Evolutionary conservation across 2,113 vertebrate species (phyloP).

Genomic region (Nipponia nippon): DNA sequence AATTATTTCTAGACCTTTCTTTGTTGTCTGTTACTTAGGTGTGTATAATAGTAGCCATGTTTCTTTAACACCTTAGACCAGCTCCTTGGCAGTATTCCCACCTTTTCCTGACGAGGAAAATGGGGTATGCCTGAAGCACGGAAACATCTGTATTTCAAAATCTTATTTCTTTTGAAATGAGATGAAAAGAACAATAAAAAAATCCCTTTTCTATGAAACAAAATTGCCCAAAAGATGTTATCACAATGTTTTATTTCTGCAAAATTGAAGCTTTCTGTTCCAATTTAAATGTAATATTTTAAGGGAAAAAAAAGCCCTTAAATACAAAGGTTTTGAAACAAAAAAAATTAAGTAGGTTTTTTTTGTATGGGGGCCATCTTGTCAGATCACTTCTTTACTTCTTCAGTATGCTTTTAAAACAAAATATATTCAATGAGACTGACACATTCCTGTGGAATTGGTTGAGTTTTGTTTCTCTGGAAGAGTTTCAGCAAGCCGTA

Average conservation of each 20-base stretch:
- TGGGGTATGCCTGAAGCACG: background rate
- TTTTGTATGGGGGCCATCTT: background rate
- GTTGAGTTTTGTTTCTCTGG: background rate
- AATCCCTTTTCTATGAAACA: background rate
- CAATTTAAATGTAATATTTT: background rate
- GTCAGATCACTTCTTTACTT: background rate
- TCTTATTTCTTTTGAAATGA: background rate
- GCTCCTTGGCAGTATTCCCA: background rate
- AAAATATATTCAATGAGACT: background rate
- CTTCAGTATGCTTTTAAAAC: background rate
- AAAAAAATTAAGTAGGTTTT: background rate
- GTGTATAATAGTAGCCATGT: background rate
- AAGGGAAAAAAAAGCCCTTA: background rate
- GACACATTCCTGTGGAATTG: background rate
- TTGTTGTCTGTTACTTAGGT: background rate
- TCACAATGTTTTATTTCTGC: background rate
- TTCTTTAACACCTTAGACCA: conserved; percentile 19
- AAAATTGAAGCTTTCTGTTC: background rate
- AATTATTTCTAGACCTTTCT: background rate
- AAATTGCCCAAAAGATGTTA: background rate
- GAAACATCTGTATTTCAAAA: background rate
- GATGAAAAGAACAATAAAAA: background rate
- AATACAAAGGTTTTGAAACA: background rate
- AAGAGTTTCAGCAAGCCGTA: background rate
- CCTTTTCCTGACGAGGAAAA: background rate